Evolutionary conservation across 1,140 invertebrate genomes (phyloP).

Genomic region (Macrosteles quadrilineatus): DNA sequence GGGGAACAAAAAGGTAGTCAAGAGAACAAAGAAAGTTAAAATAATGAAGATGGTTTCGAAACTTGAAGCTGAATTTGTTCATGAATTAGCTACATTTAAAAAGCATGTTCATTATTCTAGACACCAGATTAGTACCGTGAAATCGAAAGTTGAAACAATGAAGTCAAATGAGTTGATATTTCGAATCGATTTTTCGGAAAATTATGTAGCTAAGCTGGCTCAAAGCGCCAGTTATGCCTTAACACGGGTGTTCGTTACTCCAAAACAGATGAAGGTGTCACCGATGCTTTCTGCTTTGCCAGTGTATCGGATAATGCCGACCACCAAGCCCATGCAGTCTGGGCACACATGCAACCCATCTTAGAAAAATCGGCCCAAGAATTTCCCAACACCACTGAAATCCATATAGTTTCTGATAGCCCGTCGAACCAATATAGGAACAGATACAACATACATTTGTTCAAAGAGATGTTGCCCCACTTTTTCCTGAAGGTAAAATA

Average conservation of each 20-base stretch:
- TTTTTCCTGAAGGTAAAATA: neutral
- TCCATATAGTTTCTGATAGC: slow-evolving; percentile 7
- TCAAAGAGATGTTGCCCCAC: neutral
- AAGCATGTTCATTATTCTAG: neutral
- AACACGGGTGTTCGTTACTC: neutral
- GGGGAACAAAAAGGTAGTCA: no score
- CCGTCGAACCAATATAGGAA: neutral
- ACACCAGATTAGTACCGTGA: neutral
- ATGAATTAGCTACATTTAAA: neutral
- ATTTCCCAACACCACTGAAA: neutral
- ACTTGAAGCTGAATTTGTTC: no score
- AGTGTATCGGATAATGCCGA: neutral
- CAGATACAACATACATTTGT: neutral
- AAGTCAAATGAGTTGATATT: neutral
- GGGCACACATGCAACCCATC: slow-evolving; percentile 3
- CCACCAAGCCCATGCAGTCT: neutral
- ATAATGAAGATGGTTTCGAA: no score
- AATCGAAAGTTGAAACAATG: neutral
- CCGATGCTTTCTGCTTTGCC: neutral
- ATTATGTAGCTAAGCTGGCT: neutral
- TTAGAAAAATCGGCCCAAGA: neutral
- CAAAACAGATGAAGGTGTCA: neutral
- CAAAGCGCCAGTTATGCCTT: neutral
- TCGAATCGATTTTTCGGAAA: slow-evolving; percentile 15
- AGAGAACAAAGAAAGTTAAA: no score